Evolutionary conservation across 2,797 vertebrate species (phyloP).

Genomic region (Trematomus bernacchii): DNA sequence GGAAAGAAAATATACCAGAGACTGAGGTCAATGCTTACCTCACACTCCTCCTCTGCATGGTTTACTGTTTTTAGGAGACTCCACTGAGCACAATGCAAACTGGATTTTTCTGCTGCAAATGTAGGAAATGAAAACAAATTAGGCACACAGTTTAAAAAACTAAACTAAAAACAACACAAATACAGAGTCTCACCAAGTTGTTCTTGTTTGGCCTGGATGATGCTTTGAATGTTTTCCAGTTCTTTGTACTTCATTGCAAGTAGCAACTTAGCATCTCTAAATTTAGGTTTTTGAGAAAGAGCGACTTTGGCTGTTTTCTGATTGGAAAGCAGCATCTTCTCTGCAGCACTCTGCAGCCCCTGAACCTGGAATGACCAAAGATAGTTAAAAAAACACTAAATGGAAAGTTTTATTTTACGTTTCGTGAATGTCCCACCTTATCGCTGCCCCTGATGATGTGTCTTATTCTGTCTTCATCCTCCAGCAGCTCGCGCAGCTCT

Average conservation of each 20-base stretch:
- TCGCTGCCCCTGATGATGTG: constrained; percentile 51
- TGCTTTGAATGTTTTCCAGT: constrained; percentile 46
- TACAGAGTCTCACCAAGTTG: constrained; percentile 54
- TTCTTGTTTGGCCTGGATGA: constrained; percentile 65
- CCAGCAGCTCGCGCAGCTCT: constrained; percentile 71
- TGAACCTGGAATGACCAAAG: constrained; percentile 56
- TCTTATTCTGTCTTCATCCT: constrained; percentile 67
- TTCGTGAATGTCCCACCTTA: constrained; percentile 53
- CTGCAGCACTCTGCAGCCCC: constrained; percentile 52
- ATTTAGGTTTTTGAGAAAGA: constrained; percentile 61
- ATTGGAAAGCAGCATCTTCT: constrained; percentile 59
- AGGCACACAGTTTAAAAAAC: no score
- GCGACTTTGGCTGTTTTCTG: constrained; percentile 57
- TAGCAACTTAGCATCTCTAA: constrained; percentile 61
- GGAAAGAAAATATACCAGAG: not conserved
- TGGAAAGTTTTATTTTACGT: not conserved
- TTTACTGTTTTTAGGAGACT: constrained; percentile 55
- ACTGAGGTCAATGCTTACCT: constrained; percentile 43
- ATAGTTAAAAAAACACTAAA: not conserved
- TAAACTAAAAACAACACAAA: not conserved
- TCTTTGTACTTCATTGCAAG: constrained; percentile 70
- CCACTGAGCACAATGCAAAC: constrained; percentile 33
- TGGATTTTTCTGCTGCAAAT: constrained; percentile 47
- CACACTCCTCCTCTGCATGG: constrained; percentile 54
- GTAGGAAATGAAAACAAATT: not conserved